Base-by-base conservation (phyloP, 2,797 vertebrate genomes). In the Onychomys arenicola region DNA sequence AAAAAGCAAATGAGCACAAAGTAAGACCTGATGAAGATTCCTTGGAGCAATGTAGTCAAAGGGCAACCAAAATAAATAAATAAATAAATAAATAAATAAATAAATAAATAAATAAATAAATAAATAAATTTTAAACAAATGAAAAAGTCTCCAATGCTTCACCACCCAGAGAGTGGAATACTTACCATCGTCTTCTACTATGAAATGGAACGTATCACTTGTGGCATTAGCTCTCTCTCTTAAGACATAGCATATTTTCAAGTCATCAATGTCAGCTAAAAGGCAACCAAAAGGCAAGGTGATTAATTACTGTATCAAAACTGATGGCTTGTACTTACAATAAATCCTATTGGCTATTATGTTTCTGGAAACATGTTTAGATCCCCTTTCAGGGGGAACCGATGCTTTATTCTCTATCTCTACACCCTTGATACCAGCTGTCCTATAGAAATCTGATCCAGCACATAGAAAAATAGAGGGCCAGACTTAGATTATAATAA, bases 191-290 rank as follows among this genome's bases (percentile, higher is more conserved):
- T 99, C 99, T 98, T 99, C 99, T 69, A 99, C 99, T 37, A 99
- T 98, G 98, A 99, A 99, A 95, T 98, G 98, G 98, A 99, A 99
- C 94, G 98, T 93, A 96, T 99, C 99, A 97, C 98, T 99, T n/a
- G 99, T 99, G 37, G 99, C 99, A 37, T 99, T 99, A 91, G 98
- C 98, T 29, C 99, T 98, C 2, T 99, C 98, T 97, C 97, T 99
- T 98, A 99, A 99, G 95, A 99, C 97, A 65, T 99, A 99, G 98
- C 99, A 99, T 98, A 99, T 98, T 97, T 98, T 99, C 99, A 99
- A 99, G 94, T 99, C 99, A 90, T 99, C 99, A 59, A 99, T 99
- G 98, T 99, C 99, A 98, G 99, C 99, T 99, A 98, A 93, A 96
- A 99, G 96, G 85, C 90, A 90, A 63, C 19, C 89, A 37, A 82